A percentile compares a stretch with the other conserved stretches of the same genome.
Conservation (phyloP, 2,888 invertebrate genomes). For the Eilema depressum region DNA sequence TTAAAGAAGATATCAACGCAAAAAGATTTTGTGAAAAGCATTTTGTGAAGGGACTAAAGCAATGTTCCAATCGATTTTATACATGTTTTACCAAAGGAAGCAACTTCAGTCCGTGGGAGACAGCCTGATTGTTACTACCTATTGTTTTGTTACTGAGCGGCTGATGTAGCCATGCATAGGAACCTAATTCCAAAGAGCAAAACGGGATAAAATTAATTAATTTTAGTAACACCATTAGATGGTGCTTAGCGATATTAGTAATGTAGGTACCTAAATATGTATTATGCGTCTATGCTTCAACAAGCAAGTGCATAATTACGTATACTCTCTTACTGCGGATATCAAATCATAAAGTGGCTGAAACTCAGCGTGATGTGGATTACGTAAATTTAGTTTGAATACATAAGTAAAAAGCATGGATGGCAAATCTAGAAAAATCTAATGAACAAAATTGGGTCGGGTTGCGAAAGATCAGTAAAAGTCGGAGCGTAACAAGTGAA, state of each 20-base stretch:
- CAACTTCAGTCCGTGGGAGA: neutral
- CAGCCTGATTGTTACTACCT: neutral
- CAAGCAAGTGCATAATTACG: neutral
- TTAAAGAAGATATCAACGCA: neutral
- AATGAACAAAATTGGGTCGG: neutral
- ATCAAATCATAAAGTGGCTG: neutral
- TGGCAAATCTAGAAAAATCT: neutral
- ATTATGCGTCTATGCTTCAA: neutral
- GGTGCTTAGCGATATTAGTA: too few species aligned
- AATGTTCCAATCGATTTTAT: neutral
- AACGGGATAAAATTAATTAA: too few species aligned
- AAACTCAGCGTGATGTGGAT: neutral
- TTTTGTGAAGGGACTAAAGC: neutral
- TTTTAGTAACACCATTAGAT: too few species aligned
- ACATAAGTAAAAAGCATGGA: neutral
- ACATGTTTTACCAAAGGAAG: neutral
- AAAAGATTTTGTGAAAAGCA: neutral
- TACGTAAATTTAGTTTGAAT: neutral
- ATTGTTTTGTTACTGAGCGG: neutral
- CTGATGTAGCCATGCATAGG: too few species aligned
- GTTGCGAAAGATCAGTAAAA: slow-evolving; percentile 33
- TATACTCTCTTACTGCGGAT: neutral
- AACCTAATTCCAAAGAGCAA: too few species aligned
- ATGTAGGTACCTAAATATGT: too few species aligned
- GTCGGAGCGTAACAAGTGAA: slow-evolving; percentile 50